Evolutionary conservation across 2,888 invertebrate genomes (phyloP).

Genomic region (Hydraecia micacea): DNA sequence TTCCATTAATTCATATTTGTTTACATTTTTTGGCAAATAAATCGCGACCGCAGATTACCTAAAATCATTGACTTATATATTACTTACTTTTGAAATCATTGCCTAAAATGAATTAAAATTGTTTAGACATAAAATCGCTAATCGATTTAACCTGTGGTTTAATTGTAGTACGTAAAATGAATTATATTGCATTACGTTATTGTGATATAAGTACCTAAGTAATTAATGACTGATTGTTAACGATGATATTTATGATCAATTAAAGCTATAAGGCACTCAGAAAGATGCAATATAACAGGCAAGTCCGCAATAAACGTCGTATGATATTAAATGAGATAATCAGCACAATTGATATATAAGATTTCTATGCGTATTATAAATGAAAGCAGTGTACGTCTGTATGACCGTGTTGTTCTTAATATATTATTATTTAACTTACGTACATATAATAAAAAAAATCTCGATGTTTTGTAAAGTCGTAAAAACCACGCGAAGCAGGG

Average conservation of each 20-base stretch:
- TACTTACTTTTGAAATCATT: no score
- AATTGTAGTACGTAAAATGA: neutral
- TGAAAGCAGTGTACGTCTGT: no score
- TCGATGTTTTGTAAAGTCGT: no score
- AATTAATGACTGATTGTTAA: neutral
- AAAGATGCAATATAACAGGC: neutral
- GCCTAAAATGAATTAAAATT: neutral
- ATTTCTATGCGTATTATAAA: no score
- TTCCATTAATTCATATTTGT: no score
- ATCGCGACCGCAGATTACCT: no score
- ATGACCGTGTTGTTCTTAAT: no score
- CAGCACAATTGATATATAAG: neutral
- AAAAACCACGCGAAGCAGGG: no score
- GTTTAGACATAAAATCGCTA: neutral
- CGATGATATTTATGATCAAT: neutral
- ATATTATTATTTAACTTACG: no score
- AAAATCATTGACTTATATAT: no score
- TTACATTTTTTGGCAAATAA: no score
- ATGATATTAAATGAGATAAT: neutral
- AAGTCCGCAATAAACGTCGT: neutral
- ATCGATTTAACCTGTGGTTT: neutral
- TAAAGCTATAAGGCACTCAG: neutral
- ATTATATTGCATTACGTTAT: neutral
- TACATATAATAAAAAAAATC: no score
- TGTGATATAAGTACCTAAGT: neutral